Conservation (phyloP, 2,888 invertebrate species). For the Synergus umbraculus region DNA sequence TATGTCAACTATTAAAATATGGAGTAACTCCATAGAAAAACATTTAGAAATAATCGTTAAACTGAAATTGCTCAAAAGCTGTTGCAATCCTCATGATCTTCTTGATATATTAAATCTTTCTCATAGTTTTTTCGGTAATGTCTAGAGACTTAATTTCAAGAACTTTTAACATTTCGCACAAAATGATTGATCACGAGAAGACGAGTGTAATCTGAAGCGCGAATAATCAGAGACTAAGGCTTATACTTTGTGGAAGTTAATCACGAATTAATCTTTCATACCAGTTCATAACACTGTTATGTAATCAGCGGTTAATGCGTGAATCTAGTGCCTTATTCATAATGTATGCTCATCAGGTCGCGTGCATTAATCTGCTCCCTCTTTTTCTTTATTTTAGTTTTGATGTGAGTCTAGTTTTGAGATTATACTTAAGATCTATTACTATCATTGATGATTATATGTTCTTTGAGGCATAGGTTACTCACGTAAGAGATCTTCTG, state of each 20-base stretch:
- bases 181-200: neutral
- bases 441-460: slow-evolving; percentile 29
- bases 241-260: neutral
- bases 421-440: slow-evolving; percentile 7
- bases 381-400: neutral
- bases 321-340: slow-evolving; percentile 18
- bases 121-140: neutral
- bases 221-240: neutral
- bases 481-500: neutral
- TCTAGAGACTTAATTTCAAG: neutral
- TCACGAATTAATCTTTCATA: slow-evolving; percentile 31
- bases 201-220: neutral
- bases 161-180: neutral
- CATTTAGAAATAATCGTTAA: slow-evolving; percentile 2
- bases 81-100: neutral
- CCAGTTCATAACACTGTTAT: neutral
- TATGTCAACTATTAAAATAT: neutral
- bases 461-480: slow-evolving; percentile 14
- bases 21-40: slow-evolving; percentile 1
- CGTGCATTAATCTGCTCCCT: slow-evolving; percentile 21
- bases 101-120: neutral
- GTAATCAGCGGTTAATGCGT: slow-evolving; percentile 26
- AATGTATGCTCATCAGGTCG: slow-evolving; percentile 29
- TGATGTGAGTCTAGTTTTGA: slow-evolving; percentile 18
- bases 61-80: neutral